Evolutionary conservation across 2,888 invertebrate species (phyloP).

Genomic region (Caenorhabditis imperialis): DNA sequence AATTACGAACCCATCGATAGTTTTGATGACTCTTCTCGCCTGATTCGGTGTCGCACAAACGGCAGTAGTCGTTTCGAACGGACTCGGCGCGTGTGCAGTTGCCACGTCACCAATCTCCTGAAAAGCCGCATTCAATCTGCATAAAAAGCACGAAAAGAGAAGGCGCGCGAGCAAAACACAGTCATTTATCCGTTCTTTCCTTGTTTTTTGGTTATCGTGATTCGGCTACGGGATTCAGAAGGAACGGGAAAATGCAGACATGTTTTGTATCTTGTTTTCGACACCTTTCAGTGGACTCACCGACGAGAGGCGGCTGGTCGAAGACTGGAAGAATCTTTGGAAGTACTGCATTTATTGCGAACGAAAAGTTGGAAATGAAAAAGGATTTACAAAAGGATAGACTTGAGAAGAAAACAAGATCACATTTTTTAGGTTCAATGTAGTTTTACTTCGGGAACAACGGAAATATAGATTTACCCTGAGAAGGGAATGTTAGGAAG

Average conservation of each 20-base stretch:
- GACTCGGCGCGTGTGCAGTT: conserved; percentile 22
- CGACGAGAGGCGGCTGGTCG: conserved; percentile 30
- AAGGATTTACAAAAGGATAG: too few species aligned
- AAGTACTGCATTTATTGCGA: conserved; percentile 35
- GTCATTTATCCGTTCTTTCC: conserved; percentile 3
- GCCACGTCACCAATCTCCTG: conserved; percentile 32
- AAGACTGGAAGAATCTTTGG: conserved; percentile 42
- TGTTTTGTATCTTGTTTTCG: conserved; percentile 10
- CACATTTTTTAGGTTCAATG: not conserved
- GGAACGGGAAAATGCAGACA: conserved; percentile 22
- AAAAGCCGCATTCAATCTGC: not conserved
- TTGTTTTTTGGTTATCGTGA: conserved; percentile 22
- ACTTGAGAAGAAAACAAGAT: not conserved
- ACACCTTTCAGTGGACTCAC: conserved; percentile 11
- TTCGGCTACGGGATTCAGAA: too few species aligned
- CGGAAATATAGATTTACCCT: conserved; percentile 11
- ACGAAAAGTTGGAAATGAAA: conserved; percentile 14
- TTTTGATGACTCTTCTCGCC: conserved; percentile 41
- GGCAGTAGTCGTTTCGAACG: conserved; percentile 24
- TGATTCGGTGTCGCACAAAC: conserved; percentile 52
- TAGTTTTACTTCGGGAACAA: conserved; percentile 6
- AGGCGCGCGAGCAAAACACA: conserved; percentile 33
- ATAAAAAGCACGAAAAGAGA: conserved; percentile 4
- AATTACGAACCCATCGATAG: conserved; percentile 34
- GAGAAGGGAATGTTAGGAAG: conserved; percentile 41